Conservation (phyloP, 2,888 invertebrate species). For the Hoplodrina ambigua region DNA sequence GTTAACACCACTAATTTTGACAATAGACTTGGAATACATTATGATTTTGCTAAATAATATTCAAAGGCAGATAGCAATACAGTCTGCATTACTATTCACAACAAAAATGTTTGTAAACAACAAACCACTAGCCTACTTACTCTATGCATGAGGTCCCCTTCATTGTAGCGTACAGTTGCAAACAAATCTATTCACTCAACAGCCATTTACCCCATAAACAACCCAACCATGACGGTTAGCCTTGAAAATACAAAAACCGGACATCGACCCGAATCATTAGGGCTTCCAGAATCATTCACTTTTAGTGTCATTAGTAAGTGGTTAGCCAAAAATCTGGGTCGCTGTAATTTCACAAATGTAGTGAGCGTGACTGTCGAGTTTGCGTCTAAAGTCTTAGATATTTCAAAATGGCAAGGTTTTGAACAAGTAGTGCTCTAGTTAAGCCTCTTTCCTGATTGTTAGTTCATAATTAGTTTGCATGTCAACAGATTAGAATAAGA, state of each 20-base stretch:
- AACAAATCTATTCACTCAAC: conserved; percentile 31
- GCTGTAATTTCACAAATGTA: conserved; percentile 68
- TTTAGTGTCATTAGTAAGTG: conserved; percentile 55
- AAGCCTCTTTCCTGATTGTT: conserved; percentile 41
- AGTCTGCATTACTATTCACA: neutral
- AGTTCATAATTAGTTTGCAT: conserved; percentile 47
- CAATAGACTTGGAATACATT: neutral
- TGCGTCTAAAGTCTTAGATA: conserved; percentile 26
- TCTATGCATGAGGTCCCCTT: conserved; percentile 26
- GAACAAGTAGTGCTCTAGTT: conserved; percentile 53
- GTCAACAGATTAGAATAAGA: conserved; percentile 46
- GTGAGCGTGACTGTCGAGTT: conserved; percentile 63
- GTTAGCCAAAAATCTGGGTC: conserved; percentile 62
- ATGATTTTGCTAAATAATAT: neutral
- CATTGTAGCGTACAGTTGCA: conserved; percentile 23
- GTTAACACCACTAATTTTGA: neutral
- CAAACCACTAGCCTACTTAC: conserved; percentile 1
- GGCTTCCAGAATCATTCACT: conserved; percentile 48
- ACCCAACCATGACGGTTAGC: conserved; percentile 47
- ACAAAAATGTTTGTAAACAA: conserved; percentile 29
- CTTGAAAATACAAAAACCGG: conserved; percentile 49
- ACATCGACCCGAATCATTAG: conserved; percentile 53
- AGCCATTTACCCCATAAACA: conserved; percentile 43
- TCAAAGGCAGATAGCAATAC: too few relatives aligned
- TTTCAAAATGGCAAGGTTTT: conserved; percentile 44